Base-by-base conservation (phyloP, 2,888 invertebrate genomes). In the Tetragonula carbonaria region DNA sequence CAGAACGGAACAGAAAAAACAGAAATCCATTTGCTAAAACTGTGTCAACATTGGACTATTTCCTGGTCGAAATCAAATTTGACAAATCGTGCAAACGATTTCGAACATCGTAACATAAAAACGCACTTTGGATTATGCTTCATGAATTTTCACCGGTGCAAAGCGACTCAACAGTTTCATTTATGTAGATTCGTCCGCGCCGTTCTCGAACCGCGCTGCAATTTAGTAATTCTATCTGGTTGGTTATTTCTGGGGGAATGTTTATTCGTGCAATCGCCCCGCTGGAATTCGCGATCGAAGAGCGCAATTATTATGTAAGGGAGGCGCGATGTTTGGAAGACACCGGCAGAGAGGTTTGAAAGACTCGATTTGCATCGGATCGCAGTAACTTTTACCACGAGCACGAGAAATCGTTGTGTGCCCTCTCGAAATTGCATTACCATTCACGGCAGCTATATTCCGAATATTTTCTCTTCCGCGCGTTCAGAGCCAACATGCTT, bases 81-180 rank as follows among this genome's bases (percentile, higher is more conserved):
- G 13, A n/a, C 57, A 14, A 57, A 57, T n/a, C n/a, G 57, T 5
- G n/a, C 57, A 1, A 57, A 57, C 8, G 28, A 23, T 11, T 16
- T 23, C 62, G 16, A 23, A 62, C 16, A 62, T 16, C 8, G 6
- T 16, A 45, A 23, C 16, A 8, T 59, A 70, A 73, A 53, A 70
- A 72, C 62, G n/a, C 45, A 67, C 66, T 57, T 65, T 55, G 28
- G 23, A 33, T 63, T 57, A n/a, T 23, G 66, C 3, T 45, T 62
- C 77, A 74, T 77, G 71, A 80, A 72, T 68, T 72, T 72, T 57
- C 72, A 55, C 45, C 57, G 57, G 74, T 50, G 8, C 67, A 91
- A 92, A 91, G 88, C 86, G 88, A 88, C 92, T 91, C 90, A 90
- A 89, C 86, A 90, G 86, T 91, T 92, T 92, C 92, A 90, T 92